Evolutionary conservation across 53 echinoderm and acorn worm genomes (phyloP), one percentile per base, ranked within the genome.

Genomic region (Holothuria leucospilota): DNA sequence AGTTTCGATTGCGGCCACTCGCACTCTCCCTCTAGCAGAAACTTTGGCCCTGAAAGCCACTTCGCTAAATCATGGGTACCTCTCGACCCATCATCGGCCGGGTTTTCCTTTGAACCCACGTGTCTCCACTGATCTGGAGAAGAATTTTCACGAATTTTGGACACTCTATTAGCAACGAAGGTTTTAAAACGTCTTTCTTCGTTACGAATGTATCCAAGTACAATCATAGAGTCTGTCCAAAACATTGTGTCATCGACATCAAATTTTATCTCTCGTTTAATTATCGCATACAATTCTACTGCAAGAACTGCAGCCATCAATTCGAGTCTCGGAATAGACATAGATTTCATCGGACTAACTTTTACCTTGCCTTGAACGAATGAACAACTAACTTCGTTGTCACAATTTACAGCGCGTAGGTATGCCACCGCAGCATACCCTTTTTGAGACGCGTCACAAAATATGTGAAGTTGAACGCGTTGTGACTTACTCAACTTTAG

Each of bases 321-420:
- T 51, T 93, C 93, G 21, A 90, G 82, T 15, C 93, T 59, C 2
- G 88, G 93, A 82, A 93, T 84, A 18, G 85, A 84, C 27, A 91
- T 70, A 6, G 25, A 20, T 23, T 93, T 87, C 42, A 90, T 21
- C 51, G 90, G 93, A 85, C 88, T 85, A 4, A 93, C 85, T 52
- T 87, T 79, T 2, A 78, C 74, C 84, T 90, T 82, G 2, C 86
- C 93, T 62, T 89, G 60, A 63, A 92, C 84, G 62, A 92, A 90
- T 2, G 87, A 62, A 59, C 86, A 82, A 51, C 66, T 68, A 6
- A 81, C 56, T 13, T 56, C 34, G 8, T 77, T 82, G 15, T 62
- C 34, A 12, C 25, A 51, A 21, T 62, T 62, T n/a, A 81, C 28
- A 1, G 46, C 42, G 56, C 93, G 86, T 13, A 93, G 68, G 49